Percentiles rank a stretch among this genome's conserved stretches.
phyloP scores from a whole-genome alignment of 2,113 vertebrate genomes.

The Cinclus mexicanus region DNA sequence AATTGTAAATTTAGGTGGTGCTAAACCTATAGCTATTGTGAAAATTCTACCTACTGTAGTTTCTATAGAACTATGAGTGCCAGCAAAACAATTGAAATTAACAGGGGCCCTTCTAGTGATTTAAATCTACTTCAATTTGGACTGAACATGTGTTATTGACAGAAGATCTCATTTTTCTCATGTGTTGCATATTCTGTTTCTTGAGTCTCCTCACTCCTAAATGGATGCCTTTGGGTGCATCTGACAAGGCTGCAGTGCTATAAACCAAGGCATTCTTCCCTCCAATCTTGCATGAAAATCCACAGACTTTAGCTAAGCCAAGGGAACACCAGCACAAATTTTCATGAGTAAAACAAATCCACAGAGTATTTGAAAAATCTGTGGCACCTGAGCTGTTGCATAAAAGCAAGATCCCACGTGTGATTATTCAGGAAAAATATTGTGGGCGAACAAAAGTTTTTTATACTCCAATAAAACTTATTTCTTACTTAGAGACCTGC shows the following conservation, averaged over 20 bases:
- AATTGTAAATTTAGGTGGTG: not conserved
- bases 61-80: not conserved
- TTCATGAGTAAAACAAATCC: not conserved
- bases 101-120: not conserved
- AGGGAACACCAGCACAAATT: not conserved
- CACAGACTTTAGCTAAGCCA: not conserved
- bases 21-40: not conserved
- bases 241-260: not conserved
- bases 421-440: not conserved
- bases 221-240: not conserved
- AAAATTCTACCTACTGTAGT: not conserved
- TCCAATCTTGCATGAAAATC: not conserved
- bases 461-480: not conserved
- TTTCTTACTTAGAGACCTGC: not conserved
- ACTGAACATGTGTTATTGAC: accelerated
- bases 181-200: not conserved
- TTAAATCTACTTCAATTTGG: not conserved
- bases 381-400: not conserved
- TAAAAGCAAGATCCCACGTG: not conserved
- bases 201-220: not conserved
- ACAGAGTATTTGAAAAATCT: not conserved
- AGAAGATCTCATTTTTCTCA: not conserved
- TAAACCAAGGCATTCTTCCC: accelerated
- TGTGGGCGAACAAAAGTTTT: accelerated
- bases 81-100: not conserved